These are phyloP conservation scores for Henricia sp. DNA, from an alignment of 53 echinoderm and acorn worm species.

Conservation along the genomic window DNA sequence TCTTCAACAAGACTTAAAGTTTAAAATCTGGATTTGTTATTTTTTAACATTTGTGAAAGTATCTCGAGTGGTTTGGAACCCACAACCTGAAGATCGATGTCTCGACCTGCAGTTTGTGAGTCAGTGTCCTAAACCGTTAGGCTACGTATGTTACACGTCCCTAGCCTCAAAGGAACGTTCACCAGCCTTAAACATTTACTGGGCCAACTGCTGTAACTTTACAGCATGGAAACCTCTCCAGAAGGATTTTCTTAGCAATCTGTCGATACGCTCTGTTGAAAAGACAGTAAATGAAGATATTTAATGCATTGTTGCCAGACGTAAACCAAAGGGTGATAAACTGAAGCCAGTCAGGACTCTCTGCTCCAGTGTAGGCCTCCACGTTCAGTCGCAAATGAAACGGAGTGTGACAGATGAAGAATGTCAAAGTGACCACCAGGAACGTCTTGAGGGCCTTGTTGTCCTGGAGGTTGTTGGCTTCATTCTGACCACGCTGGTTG, in stretches of 20 bases:
- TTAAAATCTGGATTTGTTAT: too few species aligned
- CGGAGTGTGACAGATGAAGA: constrained; percentile 5
- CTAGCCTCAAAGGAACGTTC: too few species aligned
- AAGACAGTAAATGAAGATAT: constrained; percentile 33
- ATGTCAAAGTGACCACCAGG: constrained; percentile 22
- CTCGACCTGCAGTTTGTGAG: too few species aligned
- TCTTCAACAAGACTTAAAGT: too few species aligned
- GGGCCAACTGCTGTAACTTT: constrained; percentile 6
- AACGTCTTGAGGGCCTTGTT: constrained; percentile 44
- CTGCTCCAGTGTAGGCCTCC: neutral
- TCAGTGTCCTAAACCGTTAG: too few species aligned
- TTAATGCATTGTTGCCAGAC: constrained; percentile 3
- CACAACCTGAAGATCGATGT: too few species aligned
- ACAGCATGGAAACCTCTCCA: neutral
- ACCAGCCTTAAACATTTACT: neutral
- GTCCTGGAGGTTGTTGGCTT: neutral
- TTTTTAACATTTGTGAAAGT: too few species aligned
- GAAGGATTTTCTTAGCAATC: constrained; percentile 12
- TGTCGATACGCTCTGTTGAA: constrained; percentile 28
- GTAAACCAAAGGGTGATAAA: neutral
- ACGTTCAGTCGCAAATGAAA: neutral
- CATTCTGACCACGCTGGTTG: neutral
- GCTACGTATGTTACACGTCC: too few species aligned
- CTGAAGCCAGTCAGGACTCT: constrained; percentile 6
- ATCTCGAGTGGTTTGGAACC: too few species aligned